Base-by-base conservation (phyloP, 1,140 invertebrate genomes). In the Uloborus diversus region DNA sequence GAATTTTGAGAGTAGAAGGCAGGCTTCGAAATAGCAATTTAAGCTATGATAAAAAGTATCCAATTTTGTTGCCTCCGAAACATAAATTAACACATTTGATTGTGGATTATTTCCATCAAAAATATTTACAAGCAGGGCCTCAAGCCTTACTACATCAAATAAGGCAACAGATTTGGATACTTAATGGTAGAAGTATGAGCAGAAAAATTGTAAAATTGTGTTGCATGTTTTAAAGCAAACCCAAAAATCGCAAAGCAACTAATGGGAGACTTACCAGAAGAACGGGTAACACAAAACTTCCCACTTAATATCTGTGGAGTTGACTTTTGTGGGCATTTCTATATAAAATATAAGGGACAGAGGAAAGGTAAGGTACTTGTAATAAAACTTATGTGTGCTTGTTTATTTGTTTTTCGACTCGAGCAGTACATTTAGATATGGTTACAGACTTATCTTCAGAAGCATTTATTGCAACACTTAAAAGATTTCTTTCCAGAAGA, bases 1-100 rank as follows among this genome's bases (percentile, higher is more conserved):
- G 84, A 25, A 7, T 88, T 3, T 69, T 89, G 5, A 20, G 57
- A 0, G 59, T 76, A 7, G 57, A 28, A 33, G 73, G 73, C 13
- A 4, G 59, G n/a, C 13, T 64, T 27, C 3, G 3, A 9, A 33
- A 49, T 2, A 20, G 33, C 13, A 25, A 27, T 33, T 3, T 76
- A 4, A 47, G 23, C 27, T 25, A 27, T 20, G n/a, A 42, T 64
- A 23, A 0, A 25, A 62, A 64, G 20, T 37, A 64, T 30, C 73
- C 57, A 2, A 64, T 64, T 17, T 9, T 76, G 3, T 20, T 76
- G n/a, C 51, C 73, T 4, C 3, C 33, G 35, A 49, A 64, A 17
- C 4, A 66, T 51, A 25, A 4, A 0, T 49, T 76, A 47, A 66
- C 73, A 5, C 13, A 23, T 4, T 25, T 76, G 33, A 76, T 64